phyloP scores from a whole-genome alignment of 2,797 vertebrate genomes.

The Scolopax bukidnonensis region DNA sequence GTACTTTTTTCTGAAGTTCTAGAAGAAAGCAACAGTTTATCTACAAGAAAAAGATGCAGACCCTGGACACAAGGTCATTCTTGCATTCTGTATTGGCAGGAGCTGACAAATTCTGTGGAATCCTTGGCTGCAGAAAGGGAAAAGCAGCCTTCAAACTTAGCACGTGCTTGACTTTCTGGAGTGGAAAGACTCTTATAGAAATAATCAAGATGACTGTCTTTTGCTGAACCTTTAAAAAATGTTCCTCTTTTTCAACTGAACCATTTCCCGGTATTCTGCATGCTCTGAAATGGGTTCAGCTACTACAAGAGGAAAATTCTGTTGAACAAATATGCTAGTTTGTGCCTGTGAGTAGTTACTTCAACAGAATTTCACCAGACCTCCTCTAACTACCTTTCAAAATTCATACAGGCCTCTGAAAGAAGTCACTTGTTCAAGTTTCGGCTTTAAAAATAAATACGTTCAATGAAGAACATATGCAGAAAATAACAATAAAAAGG shows the following conservation, averaged over 20 bases:
- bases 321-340: not conserved
- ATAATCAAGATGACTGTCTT: not conserved
- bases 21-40: not conserved
- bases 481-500: not conserved
- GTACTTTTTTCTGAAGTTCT: not conserved
- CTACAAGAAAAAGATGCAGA: not conserved
- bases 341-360: not conserved
- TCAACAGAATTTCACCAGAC: not conserved
- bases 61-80: not conserved
- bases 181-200: not conserved
- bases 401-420: not conserved
- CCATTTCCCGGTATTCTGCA: not conserved
- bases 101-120: not conserved
- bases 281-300: not conserved
- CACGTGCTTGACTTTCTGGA: not conserved
- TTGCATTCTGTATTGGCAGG: not conserved
- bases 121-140: not conserved
- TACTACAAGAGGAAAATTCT: not conserved
- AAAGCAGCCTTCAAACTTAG: not conserved
- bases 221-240: not conserved
- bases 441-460: not conserved
- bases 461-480: not conserved
- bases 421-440: not conserved
- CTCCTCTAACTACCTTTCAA: not conserved
- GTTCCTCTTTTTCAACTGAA: not conserved